These are phyloP conservation scores for Pemphigus obesinymphae DNA, from an alignment of 1,140 invertebrate species.

Conservation along the genomic window DNA sequence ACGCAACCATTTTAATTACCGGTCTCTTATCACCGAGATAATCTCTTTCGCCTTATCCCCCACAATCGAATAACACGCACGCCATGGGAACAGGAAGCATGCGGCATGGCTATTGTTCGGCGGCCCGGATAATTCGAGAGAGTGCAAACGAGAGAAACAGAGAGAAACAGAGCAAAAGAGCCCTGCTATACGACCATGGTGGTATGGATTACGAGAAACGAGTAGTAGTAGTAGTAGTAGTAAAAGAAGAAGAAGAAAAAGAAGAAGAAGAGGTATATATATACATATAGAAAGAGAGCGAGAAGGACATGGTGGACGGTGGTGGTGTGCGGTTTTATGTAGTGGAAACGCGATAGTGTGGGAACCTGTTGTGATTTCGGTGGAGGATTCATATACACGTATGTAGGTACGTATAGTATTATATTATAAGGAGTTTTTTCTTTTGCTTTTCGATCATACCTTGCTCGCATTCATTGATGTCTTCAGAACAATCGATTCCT, in stretches of 20 bases:
- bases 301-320: neutral
- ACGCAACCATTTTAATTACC: slow-evolving; percentile 33
- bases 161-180: neutral
- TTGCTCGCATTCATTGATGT: slow-evolving; percentile 93
- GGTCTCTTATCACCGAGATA: slow-evolving; percentile 17
- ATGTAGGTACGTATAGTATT: neutral
- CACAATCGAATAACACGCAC: slow-evolving; percentile 28
- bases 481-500: slow-evolving; percentile 84
- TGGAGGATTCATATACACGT: neutral
- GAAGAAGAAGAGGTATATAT: slow-evolving; percentile 6
- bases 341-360: slow-evolving; percentile 36
- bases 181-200: neutral
- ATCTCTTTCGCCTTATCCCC: slow-evolving; percentile 33
- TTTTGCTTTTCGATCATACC: slow-evolving; percentile 56
- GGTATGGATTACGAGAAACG: slow-evolving; percentile 34
- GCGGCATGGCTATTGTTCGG: slow-evolving; percentile 25
- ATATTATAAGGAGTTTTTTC: neutral
- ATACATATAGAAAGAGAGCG: too few species aligned
- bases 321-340: slow-evolving; percentile 22
- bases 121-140: slow-evolving; percentile 1
- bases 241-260: slow-evolving; percentile 18
- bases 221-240: neutral
- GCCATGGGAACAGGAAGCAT: slow-evolving; percentile 41
- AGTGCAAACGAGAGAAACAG: neutral
- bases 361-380: slow-evolving; percentile 22